A percentile compares a stretch with the other conserved stretches of the same genome.
Conservation (phyloP, 1,140 invertebrate genomes). For the Drosophila malerkotliana region DNA sequence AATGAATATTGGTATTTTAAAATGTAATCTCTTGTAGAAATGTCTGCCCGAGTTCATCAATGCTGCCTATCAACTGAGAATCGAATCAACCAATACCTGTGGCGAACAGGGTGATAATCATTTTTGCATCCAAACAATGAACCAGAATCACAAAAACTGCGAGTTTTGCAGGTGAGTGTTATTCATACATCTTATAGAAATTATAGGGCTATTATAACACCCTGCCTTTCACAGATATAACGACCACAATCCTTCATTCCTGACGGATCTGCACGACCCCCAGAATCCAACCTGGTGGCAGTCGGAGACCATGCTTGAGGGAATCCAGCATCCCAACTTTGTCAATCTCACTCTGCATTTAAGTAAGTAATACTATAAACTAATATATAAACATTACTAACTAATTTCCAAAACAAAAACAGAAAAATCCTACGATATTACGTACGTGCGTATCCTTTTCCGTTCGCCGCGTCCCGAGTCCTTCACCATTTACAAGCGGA, state of each 20-base stretch:
- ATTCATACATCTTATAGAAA: background rate
- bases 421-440: slow-evolving; percentile 99
- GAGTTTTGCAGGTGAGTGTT: slow-evolving; percentile 83
- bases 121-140: slow-evolving; percentile 95
- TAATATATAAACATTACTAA: background rate
- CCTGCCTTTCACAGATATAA: slow-evolving; percentile 36
- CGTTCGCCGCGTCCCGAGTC: slow-evolving; percentile 97
- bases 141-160: slow-evolving; percentile 85
- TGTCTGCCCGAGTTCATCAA: slow-evolving; percentile 98
- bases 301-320: slow-evolving; percentile 98
- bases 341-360: slow-evolving; percentile 97
- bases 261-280: slow-evolving; percentile 95
- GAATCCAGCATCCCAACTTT: slow-evolving; percentile 93
- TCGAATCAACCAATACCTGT: slow-evolving; percentile 98
- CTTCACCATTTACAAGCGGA: slow-evolving; percentile 97
- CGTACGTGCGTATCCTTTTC: slow-evolving; percentile 96
- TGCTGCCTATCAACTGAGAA: slow-evolving; percentile 93
- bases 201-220: background rate
- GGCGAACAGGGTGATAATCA: slow-evolving; percentile 90
- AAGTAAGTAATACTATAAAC: slow-evolving; percentile 86
- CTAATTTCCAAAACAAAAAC: background rate
- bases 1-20: background rate
- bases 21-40: slow-evolving; percentile 86
- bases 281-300: slow-evolving; percentile 99
- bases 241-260: slow-evolving; percentile 85